Conservation (phyloP, 2,888 invertebrate species). For the Gortyna flavago region DNA sequence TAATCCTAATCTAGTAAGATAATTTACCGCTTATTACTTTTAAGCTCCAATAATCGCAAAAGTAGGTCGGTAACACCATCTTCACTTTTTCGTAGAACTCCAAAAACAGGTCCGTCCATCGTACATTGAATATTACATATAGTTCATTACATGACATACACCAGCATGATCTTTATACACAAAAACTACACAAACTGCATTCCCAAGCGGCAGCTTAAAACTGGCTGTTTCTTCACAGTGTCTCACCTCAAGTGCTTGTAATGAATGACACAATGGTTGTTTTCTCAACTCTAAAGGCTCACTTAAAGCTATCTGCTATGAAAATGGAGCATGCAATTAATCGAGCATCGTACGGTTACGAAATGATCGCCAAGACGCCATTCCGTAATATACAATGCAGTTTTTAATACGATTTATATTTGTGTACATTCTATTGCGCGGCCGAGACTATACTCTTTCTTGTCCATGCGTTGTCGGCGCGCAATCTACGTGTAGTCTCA, state of each 20-base stretch:
- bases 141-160: slow-evolving; percentile 40
- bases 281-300: slow-evolving; percentile 70
- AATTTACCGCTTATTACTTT: slow-evolving; percentile 21
- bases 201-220: slow-evolving; percentile 45
- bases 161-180: slow-evolving; percentile 41
- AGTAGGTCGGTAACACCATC: slow-evolving; percentile 14
- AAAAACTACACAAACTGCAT: slow-evolving; percentile 55
- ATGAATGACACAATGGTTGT: slow-evolving; percentile 70
- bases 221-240: slow-evolving; percentile 64
- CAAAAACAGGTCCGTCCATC: slow-evolving; percentile 34
- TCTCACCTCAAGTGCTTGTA: slow-evolving; percentile 68
- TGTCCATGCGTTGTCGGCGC: slow-evolving; percentile 22
- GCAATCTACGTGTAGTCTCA: slow-evolving; percentile 64
- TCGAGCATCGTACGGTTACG: slow-evolving; percentile 81
- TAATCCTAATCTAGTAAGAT: slow-evolving; percentile 17
- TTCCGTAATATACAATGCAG: slow-evolving; percentile 63
- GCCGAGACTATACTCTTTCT: background rate
- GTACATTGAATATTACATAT: slow-evolving; percentile 37
- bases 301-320: slow-evolving; percentile 75
- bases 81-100: slow-evolving; percentile 31
- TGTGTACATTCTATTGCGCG: slow-evolving; percentile 63
- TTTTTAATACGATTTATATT: slow-evolving; percentile 63
- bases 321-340: slow-evolving; percentile 83
- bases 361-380: slow-evolving; percentile 74
- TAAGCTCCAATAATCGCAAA: slow-evolving; percentile 16